Conservation (phyloP, 2,797 vertebrate species). For the Hephaestus fuliginosus region DNA sequence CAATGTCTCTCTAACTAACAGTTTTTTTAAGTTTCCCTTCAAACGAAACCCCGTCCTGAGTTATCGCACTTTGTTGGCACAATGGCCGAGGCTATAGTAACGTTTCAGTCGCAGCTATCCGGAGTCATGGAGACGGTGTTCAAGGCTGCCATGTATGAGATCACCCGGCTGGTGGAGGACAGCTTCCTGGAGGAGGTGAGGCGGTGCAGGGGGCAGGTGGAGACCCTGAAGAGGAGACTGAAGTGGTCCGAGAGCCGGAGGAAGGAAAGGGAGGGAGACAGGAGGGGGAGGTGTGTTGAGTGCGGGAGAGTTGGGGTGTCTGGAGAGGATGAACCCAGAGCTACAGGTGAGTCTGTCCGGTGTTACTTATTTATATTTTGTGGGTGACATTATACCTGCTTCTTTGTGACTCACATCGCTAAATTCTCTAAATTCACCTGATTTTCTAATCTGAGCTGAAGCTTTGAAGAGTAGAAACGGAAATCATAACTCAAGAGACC, state of each 20-base stretch:
- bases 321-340: constrained; percentile 34
- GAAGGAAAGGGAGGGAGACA: constrained; percentile 64
- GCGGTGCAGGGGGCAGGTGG: constrained; percentile 83
- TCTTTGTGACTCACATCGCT: not conserved
- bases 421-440: no score
- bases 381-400: not conserved
- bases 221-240: constrained; percentile 82
- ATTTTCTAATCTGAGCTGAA: no score
- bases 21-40: not conserved
- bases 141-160: constrained; percentile 88
- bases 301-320: constrained; percentile 69
- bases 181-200: constrained; percentile 86
- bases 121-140: constrained; percentile 88
- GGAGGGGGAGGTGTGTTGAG: constrained; percentile 66
- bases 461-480: not conserved
- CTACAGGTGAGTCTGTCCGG: constrained; percentile 58
- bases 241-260: constrained; percentile 81
- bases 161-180: constrained; percentile 86
- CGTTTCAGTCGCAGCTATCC: constrained; percentile 87
- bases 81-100: constrained; percentile 82
- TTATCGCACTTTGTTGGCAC: not conserved
- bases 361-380: not conserved
- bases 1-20: not conserved
- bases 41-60: not conserved
- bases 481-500: not conserved